Percentiles rank a stretch among this genome's conserved stretches.
Conservation (phyloP, 2,797 vertebrate genomes). For the Halcyon smyrnensis region DNA sequence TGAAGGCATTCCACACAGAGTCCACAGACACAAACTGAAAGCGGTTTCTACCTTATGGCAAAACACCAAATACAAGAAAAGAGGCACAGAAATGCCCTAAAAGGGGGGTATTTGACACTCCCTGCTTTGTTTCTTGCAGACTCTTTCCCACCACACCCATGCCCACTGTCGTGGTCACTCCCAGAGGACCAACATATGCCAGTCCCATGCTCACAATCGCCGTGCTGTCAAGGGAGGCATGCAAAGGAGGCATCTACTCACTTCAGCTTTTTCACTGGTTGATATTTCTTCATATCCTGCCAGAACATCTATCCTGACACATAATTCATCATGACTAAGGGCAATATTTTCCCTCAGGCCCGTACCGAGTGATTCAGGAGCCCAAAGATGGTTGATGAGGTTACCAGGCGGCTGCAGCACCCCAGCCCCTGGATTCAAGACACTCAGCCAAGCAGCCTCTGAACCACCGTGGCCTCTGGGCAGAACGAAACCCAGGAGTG, state of each 20-base stretch:
- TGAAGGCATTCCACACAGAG: neutral
- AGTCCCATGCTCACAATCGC: neutral
- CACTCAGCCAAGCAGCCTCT: neutral
- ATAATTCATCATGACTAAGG: neutral
- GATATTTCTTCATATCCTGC: neutral
- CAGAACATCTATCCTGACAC: neutral
- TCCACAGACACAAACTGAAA: neutral
- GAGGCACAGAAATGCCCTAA: neutral
- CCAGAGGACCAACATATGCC: fast-evolving
- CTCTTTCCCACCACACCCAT: neutral
- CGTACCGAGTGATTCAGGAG: neutral
- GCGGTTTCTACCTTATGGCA: neutral
- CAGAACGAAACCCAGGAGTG: neutral
- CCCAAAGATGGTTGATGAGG: neutral
- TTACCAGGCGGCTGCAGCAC: neutral
- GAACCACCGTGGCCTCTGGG: neutral
- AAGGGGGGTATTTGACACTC: neutral
- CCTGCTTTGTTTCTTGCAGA: neutral
- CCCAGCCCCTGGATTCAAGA: neutral
- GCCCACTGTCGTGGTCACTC: neutral
- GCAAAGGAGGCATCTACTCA: neutral
- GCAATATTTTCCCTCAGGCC: neutral
- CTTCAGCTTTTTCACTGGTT: neutral
- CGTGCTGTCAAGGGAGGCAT: neutral
- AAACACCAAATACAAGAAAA: neutral